A percentile compares a stretch with the other conserved stretches of the same genome.
These are phyloP conservation scores for Chelonus formosanus DNA, from an alignment of 2,888 invertebrate species.

Conservation along the genomic window DNA sequence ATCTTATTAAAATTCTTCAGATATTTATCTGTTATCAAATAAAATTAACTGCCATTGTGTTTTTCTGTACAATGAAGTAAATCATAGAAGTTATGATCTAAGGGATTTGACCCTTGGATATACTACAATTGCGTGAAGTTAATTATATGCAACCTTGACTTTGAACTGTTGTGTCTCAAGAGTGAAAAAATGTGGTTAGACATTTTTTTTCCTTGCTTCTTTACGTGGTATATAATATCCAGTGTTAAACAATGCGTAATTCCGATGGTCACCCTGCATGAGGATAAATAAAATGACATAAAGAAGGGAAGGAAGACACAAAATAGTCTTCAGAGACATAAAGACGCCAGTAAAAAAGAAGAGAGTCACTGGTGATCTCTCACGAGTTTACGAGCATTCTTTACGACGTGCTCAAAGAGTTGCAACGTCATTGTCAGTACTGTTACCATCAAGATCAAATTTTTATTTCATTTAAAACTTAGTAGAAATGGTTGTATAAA, in stretches of 20 bases:
- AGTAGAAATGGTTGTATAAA: constrained; percentile 21
- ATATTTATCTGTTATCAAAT: neutral
- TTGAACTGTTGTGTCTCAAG: constrained; percentile 35
- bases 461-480: constrained; percentile 1
- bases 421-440: neutral
- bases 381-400: constrained; percentile 30
- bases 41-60: neutral
- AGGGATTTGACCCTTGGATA: neutral
- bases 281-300: neutral
- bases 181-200: constrained; percentile 17
- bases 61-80: neutral
- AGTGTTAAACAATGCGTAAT: constrained; percentile 42
- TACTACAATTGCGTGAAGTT: constrained; percentile 36
- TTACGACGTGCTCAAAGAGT: constrained; percentile 24
- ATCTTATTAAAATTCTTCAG: neutral
- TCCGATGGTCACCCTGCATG: constrained; percentile 23
- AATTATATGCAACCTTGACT: constrained; percentile 43
- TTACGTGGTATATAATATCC: neutral
- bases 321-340: constrained; percentile 18
- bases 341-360: constrained; percentile 18
- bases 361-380: constrained; percentile 13
- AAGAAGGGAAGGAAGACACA: constrained; percentile 1
- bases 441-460: neutral
- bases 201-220: constrained; percentile 4
- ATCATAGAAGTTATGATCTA: constrained; percentile 16